These are phyloP conservation scores for Strix uralensis DNA, from an alignment of 2,113 vertebrate species.

Conservation along the genomic window DNA sequence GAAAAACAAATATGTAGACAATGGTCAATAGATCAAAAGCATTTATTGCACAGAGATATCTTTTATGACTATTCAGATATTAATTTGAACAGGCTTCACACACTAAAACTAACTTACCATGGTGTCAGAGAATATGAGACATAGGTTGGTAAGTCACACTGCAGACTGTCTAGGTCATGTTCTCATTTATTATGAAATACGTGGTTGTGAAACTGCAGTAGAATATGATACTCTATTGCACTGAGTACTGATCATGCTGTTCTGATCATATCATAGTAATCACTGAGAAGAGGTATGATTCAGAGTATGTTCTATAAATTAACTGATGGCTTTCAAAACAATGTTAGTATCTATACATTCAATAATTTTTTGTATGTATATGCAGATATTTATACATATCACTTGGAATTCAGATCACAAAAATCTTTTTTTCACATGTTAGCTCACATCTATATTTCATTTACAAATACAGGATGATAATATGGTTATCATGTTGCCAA, in stretches of 20 bases:
- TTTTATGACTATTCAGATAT: conserved; percentile 35
- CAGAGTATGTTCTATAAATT: not conserved
- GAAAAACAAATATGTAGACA: not conserved
- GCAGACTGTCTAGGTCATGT: not conserved
- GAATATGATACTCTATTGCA: not conserved
- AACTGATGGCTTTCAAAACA: not conserved
- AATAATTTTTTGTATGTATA: not conserved
- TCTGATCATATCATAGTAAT: not conserved
- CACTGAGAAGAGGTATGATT: not conserved
- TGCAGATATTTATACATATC: not conserved
- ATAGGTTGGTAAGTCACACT: not conserved
- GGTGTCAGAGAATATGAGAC: not conserved
- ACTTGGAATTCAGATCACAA: not conserved
- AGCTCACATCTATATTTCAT: not conserved
- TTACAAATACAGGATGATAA: not conserved
- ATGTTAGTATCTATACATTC: not conserved
- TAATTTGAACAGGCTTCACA: conserved; percentile 1
- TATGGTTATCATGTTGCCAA: not conserved
- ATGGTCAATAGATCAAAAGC: conserved; percentile 19
- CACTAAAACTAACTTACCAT: not conserved
- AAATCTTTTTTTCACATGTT: not conserved
- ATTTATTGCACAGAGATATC: not conserved
- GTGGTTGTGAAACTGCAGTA: not conserved
- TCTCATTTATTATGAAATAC: not conserved
- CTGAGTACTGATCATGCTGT: not conserved